Base-by-base conservation (phyloP, 2,888 invertebrate species). In the Cheilosia grossa region DNA sequence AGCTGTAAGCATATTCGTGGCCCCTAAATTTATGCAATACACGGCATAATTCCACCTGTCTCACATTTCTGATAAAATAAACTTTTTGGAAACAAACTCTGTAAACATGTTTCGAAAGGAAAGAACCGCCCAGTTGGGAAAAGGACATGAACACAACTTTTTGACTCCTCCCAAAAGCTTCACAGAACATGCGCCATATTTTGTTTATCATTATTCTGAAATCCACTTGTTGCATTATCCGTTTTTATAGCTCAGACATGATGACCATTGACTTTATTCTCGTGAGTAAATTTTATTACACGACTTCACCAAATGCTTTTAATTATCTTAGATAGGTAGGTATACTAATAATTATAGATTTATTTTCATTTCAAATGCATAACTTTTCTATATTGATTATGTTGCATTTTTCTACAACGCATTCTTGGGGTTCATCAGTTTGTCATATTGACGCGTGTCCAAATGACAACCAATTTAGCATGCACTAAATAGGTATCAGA, bases 131-230 rank as follows among this genome's bases (percentile, higher is more conserved):
- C 58, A 33, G 2, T 30, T 42, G 13, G 47, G 24, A 77, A 47
- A 77, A 77, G 59, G 70, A 78, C n/a, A 42, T 5, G 5, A 10
- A 17, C n/a, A 37, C 27, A 53, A 37, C 37, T 30, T 42, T 2
- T 13, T 37, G 49, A 51, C 79, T 79, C 82, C 79, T 51, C 82
- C 82, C 53, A 47, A 72, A 73, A 78, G 78, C 78, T 78, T 44
- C 27, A 10, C 17, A 9, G 2, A 2, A 37, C 69, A 67, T 82
- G 82, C 82, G 82, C 73, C 1, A 19, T 64, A 6, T 13, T 37
- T 51, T 63, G 19, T 70, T 70, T 13, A 6, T 24, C 6, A 24
- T 53, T 5, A 7, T 27, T n/a, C 15, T 27, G 7, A 13, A 30
- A 51, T 13, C 24, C 61, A 82, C 79, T 47, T 82, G 82, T 82